Evolutionary conservation across 2,797 vertebrate species (phyloP).

Genomic region (Artibeus lituratus): DNA sequence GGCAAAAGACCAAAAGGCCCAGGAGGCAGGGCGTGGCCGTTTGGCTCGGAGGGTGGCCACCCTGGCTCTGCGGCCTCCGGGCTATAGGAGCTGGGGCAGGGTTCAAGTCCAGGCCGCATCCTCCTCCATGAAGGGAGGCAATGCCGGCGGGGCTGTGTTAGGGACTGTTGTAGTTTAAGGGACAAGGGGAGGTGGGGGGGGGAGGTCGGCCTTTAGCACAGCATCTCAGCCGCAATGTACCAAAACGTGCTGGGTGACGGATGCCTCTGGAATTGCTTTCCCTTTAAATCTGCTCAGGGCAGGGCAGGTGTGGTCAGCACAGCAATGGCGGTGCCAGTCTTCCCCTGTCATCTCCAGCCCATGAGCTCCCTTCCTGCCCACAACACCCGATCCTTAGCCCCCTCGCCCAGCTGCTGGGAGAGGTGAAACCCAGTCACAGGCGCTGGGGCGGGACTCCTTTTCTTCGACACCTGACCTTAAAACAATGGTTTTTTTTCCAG

Average conservation of each 20-base stretch:
- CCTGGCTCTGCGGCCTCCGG: not conserved
- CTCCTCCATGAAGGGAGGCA: not conserved
- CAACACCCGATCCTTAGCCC: not conserved
- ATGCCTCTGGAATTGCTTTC: not conserved
- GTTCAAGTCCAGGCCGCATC: not conserved
- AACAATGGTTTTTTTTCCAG: constrained; percentile 26
- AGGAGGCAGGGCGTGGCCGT: not conserved
- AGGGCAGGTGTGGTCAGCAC: too few relatives aligned
- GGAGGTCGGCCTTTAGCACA: not conserved
- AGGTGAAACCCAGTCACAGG: not conserved
- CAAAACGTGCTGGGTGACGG: not conserved
- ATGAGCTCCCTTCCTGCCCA: not conserved
- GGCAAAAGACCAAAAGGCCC: not conserved
- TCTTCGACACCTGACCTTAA: constrained; percentile 4
- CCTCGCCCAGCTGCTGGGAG: rapidly evolving
- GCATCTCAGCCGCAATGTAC: not conserved
- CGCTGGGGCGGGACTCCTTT: not conserved
- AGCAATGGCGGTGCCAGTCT: not conserved
- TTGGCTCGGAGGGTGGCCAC: not conserved
- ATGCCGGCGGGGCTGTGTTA: not conserved
- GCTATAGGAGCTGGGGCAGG: not conserved
- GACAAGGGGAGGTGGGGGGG: not conserved
- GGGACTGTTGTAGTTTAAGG: not conserved
- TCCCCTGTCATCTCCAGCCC: not conserved
- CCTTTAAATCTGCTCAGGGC: not conserved